These are phyloP conservation scores for Metridium senile DNA, from an alignment of 92 coral and sea anemone species.

Conservation along the genomic window DNA sequence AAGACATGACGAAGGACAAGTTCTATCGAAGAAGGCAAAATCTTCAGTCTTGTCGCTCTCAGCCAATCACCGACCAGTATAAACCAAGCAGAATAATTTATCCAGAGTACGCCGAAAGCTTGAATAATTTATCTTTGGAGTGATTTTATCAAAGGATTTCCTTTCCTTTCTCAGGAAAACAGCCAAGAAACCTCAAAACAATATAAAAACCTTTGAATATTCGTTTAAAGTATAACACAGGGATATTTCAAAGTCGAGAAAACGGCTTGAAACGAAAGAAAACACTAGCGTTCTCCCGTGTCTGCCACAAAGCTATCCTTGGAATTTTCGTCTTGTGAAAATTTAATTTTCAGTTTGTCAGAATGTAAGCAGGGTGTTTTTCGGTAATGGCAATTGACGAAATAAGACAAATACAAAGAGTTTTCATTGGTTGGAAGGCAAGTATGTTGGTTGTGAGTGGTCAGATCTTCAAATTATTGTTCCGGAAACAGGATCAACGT, in stretches of 20 bases:
- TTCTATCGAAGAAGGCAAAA: constrained; percentile 60
- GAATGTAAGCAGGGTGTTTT: constrained; percentile 54
- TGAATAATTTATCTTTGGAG: constrained; percentile 73
- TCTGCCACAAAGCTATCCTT: neutral
- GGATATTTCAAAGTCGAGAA: neutral
- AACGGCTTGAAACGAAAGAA: neutral
- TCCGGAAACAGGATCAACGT: constrained; percentile 42
- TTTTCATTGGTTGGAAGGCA: constrained; percentile 19
- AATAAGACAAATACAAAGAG: constrained; percentile 36
- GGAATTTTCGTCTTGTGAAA: constrained; percentile 52
- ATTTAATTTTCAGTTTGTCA: constrained; percentile 68
- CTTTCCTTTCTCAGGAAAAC: constrained; percentile 10
- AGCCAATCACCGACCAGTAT: constrained; percentile 82
- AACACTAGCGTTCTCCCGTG: neutral
- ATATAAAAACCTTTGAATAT: neutral
- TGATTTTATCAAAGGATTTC: constrained; percentile 39
- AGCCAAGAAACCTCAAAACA: constrained; percentile 6
- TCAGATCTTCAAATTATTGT: constrained; percentile 12
- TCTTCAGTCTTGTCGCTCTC: constrained; percentile 24
- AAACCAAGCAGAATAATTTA: constrained; percentile 72
- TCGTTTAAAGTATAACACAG: neutral
- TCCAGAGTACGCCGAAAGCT: constrained; percentile 34
- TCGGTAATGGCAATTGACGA: constrained; percentile 46
- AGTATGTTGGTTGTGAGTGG: constrained; percentile 4
- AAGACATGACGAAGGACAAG: constrained; percentile 85